Conservation (phyloP, 1,140 invertebrate genomes). For the Drosophila ohnishii region DNA sequence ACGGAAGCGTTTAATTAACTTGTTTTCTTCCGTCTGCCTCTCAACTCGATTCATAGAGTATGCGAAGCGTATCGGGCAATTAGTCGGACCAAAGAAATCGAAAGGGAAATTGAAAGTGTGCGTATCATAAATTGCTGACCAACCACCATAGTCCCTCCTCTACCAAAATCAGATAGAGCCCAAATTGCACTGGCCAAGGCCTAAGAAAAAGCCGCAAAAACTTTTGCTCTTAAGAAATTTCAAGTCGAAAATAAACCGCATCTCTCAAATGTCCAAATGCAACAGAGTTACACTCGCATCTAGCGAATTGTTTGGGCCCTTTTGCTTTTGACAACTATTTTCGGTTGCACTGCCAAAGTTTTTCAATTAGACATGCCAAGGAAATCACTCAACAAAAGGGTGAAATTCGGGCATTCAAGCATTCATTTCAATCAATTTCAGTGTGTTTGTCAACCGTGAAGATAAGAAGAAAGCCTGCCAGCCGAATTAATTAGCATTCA, state of each 20-base stretch:
- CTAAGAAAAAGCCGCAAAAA: constrained; percentile 44
- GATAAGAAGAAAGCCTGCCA: constrained; percentile 61
- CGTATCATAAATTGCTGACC: constrained; percentile 57
- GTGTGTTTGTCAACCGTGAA: constrained; percentile 56
- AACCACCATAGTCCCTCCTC: neutral
- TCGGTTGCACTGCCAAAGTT: constrained; percentile 46
- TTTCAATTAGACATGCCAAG: constrained; percentile 74
- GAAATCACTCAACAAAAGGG: constrained; percentile 53
- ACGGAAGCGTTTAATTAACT: constrained; percentile 80
- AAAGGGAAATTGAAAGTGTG: constrained; percentile 58
- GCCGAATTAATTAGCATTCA: constrained; percentile 76
- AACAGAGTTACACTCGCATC: constrained; percentile 62
- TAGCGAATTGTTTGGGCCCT: constrained; percentile 63
- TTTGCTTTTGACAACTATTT: constrained; percentile 65
- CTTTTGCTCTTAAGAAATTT: constrained; percentile 48
- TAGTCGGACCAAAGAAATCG: constrained; percentile 45
- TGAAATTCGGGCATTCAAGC: constrained; percentile 40
- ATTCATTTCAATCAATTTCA: constrained; percentile 52
- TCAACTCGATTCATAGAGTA: constrained; percentile 55
- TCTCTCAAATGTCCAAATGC: constrained; percentile 43
- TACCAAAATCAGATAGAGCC: constrained; percentile 10
- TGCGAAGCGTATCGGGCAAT: constrained; percentile 69
- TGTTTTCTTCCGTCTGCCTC: constrained; percentile 59
- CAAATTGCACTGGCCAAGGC: constrained; percentile 51
- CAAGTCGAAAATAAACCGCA: constrained; percentile 55